These are phyloP conservation scores for Drosophila bunnanda DNA, from an alignment of 2,888 invertebrate genomes.

Conservation along the genomic window DNA sequence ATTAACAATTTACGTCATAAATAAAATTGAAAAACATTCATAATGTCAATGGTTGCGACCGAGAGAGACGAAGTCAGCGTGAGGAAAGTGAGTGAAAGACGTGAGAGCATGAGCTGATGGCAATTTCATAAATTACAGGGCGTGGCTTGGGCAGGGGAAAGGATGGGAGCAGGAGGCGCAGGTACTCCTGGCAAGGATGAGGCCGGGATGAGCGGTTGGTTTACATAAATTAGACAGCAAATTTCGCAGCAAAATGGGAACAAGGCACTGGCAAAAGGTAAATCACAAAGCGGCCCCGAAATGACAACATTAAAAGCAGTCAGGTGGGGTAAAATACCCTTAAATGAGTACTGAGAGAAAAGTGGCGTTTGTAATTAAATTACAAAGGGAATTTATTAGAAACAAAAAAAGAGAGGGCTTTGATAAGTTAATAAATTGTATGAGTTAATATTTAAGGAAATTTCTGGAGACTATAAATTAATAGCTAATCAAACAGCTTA, in stretches of 20 bases:
- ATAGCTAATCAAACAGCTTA: background rate
- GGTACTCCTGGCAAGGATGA: background rate
- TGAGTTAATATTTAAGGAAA: background rate
- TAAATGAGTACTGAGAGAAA: constrained; percentile 22
- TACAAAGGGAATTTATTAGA: background rate
- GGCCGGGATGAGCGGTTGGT: constrained; percentile 21
- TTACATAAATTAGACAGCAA: constrained; percentile 74
- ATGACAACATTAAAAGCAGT: constrained; percentile 43
- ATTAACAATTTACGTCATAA: constrained; percentile 77
- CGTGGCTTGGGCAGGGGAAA: background rate
- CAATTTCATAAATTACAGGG: constrained; percentile 57
- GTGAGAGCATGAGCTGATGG: constrained; percentile 61
- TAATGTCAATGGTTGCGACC: constrained; percentile 56
- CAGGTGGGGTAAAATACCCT: constrained; percentile 14
- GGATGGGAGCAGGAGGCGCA: background rate
- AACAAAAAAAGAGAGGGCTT: background rate
- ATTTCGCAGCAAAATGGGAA: constrained; percentile 67
- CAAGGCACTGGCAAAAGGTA: constrained; percentile 57
- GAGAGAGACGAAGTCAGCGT: background rate
- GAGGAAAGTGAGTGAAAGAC: constrained; percentile 41
- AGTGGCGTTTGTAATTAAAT: background rate
- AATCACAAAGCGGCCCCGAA: constrained; percentile 59
- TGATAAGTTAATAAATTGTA: background rate
- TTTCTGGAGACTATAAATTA: background rate
- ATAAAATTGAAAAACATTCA: constrained; percentile 76